Conservation (phyloP, 2,113 vertebrate species). For the Fukomys damarensis region DNA sequence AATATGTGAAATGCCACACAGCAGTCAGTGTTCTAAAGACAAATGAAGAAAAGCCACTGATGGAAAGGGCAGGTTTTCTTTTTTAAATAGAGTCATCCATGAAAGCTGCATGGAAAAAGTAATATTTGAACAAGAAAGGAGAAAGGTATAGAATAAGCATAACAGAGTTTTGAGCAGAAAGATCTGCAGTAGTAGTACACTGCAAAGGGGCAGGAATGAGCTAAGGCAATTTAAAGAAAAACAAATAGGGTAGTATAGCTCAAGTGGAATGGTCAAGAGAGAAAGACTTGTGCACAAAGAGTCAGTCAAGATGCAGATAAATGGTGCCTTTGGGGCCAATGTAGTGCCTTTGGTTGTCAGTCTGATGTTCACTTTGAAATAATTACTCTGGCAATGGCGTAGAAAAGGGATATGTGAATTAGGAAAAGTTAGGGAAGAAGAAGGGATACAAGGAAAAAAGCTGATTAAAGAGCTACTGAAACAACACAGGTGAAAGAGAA, state of each 20-base stretch:
- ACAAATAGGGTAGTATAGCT: background rate
- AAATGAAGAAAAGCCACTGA: background rate
- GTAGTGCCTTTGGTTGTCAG: background rate
- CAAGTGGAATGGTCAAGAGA: background rate
- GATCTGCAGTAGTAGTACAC: background rate
- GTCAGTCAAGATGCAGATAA: background rate
- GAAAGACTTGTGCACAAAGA: background rate
- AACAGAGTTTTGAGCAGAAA: background rate
- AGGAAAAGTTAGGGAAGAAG: background rate
- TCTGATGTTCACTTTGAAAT: background rate
- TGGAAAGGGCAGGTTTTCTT: background rate
- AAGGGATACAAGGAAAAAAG: background rate
- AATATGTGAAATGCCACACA: background rate
- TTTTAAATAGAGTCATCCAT: background rate
- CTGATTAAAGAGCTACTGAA: background rate
- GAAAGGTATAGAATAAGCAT: background rate
- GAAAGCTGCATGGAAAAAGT: background rate
- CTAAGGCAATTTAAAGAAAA: background rate
- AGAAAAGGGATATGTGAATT: background rate
- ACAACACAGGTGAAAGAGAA: background rate
- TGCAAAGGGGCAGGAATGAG: background rate
- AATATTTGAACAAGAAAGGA: background rate
- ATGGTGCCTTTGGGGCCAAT: background rate
- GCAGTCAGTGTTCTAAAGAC: background rate
- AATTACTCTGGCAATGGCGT: background rate